Percentiles rank a stretch among this genome's conserved stretches.
Conservation (phyloP, 2,113 vertebrate species). For the Forbesichthys agassizii region DNA sequence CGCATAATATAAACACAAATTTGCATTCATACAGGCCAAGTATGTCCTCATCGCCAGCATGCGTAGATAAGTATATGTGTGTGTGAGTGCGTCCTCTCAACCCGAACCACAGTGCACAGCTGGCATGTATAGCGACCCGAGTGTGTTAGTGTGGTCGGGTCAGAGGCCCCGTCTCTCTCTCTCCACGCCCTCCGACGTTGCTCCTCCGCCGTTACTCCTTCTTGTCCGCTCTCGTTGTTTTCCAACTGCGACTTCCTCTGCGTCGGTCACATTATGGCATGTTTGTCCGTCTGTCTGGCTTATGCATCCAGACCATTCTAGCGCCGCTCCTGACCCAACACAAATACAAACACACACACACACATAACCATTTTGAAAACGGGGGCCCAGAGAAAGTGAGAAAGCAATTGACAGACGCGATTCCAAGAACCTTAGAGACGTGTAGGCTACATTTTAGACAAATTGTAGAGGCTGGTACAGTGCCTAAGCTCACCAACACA, state of each 20-base stretch:
- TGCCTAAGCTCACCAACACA: too few relatives aligned
- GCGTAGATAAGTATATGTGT: conserved; percentile 73
- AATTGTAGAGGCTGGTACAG: not conserved
- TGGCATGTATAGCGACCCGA: conserved; percentile 67
- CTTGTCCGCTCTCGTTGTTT: conserved; percentile 55
- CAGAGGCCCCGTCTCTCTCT: conserved; percentile 61
- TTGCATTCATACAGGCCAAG: conserved; percentile 53
- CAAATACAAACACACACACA: conserved; percentile 39
- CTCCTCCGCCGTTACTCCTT: conserved; percentile 40
- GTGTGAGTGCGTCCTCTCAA: conserved; percentile 60
- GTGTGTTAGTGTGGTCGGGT: conserved; percentile 73
- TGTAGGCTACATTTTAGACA: conserved; percentile 1
- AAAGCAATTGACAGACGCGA: not conserved
- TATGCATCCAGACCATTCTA: conserved; percentile 47
- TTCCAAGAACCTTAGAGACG: conserved; percentile 39
- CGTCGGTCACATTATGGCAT: conserved; percentile 61
- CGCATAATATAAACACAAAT: conserved; percentile 39
- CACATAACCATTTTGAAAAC: not conserved
- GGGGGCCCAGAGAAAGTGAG: not conserved
- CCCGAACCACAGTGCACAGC: conserved; percentile 69
- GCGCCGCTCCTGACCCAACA: conserved; percentile 39
- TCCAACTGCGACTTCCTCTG: conserved; percentile 44
- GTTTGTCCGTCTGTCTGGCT: conserved; percentile 52
- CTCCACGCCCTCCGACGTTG: conserved; percentile 50
- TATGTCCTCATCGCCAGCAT: conserved; percentile 72